Evolutionary conservation across 2,113 vertebrate genomes (phyloP), one percentile per base, ranked within the genome.

Genomic region (Scomber japonicus): DNA sequence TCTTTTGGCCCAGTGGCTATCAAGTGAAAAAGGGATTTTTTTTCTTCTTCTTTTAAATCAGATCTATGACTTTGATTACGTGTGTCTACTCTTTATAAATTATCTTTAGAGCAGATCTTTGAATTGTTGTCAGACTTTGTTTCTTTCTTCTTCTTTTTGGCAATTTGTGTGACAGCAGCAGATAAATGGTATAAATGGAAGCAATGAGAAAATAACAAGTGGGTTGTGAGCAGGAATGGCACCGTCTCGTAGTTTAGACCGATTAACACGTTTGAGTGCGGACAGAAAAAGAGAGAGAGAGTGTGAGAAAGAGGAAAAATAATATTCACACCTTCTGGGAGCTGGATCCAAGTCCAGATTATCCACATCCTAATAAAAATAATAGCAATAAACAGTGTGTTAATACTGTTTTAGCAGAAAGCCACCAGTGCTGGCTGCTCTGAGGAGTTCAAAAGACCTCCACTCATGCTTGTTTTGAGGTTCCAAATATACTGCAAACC

Each of bases 101-200:
- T 0, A 27, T 55, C 40, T 27, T 71, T 14, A 49, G 14, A 40
- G 59, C 35, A 64, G 48, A 80, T 73, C 19, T 56, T 31, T 86
- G 30, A 83, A 80, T 82, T 79, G 51, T 40, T 62, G 77, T 21
- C 62, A 71, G 70, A 86, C 64, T 50, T 67, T 46, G 4, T 72
- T 3, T 72, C 57, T 74, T 68, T 77, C 71, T 62, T 78, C 68
- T 5, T 69, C 62, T 74, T 64, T 86, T 80, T 80, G 78, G 78
- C 64, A 70, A 83, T 73, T 62, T 57, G 40, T 80, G 81, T 71
- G 50, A 82, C 80, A 84, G 83, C 85, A 90, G 84, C 79, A 89
- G 51, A 56, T 27, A 27, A 63, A 69, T 46, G 49, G 88, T 74
- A 35, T 19, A 60, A 85, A 85, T 75, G 55, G n/a, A 71, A 60